A percentile compares a stretch with the other conserved stretches of the same genome.
Evolutionary conservation across 2,888 invertebrate species (phyloP).

Genomic region (Nematopogon swammerdamellus): DNA sequence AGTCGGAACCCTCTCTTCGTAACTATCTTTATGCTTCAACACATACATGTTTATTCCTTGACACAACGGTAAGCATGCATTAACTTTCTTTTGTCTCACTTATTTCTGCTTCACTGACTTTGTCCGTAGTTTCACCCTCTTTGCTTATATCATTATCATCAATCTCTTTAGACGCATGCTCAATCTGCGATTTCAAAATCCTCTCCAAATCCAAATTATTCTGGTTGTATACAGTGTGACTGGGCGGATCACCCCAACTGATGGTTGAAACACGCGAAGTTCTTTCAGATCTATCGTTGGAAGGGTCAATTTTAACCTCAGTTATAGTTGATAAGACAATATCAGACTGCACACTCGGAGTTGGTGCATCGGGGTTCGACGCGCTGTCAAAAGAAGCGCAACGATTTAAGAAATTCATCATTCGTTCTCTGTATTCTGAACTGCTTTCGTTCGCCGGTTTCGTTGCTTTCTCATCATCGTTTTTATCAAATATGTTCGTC

Average conservation of each 20-base stretch:
- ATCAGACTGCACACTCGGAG: conserved; percentile 34
- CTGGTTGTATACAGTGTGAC: conserved; percentile 44
- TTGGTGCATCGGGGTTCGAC: conserved; percentile 29
- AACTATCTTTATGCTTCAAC: too few relatives aligned
- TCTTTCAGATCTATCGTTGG: conserved; percentile 5
- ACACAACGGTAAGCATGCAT: too few relatives aligned
- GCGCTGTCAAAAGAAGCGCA: conserved; percentile 35
- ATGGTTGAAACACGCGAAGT: conserved; percentile 21
- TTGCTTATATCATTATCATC: conserved; percentile 10
- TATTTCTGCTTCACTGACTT: conserved; percentile 3
- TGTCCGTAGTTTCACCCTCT: conserved; percentile 9
- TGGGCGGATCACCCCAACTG: conserved; percentile 43
- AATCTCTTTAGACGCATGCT: conserved; percentile 11
- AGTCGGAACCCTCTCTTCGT: too few relatives aligned
- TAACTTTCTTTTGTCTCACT: not conserved
- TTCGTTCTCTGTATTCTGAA: conserved; percentile 44
- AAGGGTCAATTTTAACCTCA: conserved; percentile 20
- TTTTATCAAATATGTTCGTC: conserved; percentile 38
- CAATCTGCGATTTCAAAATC: conserved; percentile 32
- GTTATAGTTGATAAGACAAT: conserved; percentile 29
- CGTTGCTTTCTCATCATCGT: conserved; percentile 34
- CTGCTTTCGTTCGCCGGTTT: conserved; percentile 41
- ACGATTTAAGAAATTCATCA: conserved; percentile 41
- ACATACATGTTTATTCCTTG: not conserved
- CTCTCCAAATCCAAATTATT: conserved; percentile 43